Percentiles rank a stretch among this genome's conserved stretches.
Evolutionary conservation across 2,888 invertebrate species (phyloP).

Genomic region (Adelognathus sp.): DNA sequence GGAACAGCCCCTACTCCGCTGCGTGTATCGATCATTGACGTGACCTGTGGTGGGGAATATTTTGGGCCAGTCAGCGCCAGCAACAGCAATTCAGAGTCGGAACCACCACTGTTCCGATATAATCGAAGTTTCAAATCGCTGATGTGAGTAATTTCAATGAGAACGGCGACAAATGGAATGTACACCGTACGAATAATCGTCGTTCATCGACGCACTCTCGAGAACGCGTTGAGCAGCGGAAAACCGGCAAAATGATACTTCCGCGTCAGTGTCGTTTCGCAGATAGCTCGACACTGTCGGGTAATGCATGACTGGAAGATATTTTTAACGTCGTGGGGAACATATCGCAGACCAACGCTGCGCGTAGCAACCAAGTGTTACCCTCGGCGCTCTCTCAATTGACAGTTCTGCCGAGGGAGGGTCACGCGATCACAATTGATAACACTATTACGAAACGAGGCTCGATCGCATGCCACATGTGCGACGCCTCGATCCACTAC

Average conservation of each 20-base stretch:
- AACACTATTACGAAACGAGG: background rate
- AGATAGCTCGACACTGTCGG: slow-evolving; percentile 5
- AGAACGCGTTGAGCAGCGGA: background rate
- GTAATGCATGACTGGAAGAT: slow-evolving; percentile 14
- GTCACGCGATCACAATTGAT: background rate
- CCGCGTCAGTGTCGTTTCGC: background rate
- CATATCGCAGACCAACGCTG: background rate
- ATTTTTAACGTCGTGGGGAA: slow-evolving; percentile 8
- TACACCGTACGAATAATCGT: background rate
- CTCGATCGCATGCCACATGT: slow-evolving; percentile 1
- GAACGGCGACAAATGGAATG: background rate
- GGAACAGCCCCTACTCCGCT: no score
- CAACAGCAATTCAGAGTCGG: no score
- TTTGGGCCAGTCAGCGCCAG: no score
- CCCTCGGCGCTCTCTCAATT: slow-evolving; percentile 2
- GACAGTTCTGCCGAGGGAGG: background rate
- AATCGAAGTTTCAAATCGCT: no score
- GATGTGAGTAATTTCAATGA: background rate
- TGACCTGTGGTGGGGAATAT: no score
- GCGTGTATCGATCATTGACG: no score
- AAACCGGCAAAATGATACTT: background rate
- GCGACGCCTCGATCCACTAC: background rate
- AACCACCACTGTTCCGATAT: no score
- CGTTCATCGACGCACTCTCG: background rate
- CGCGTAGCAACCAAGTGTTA: background rate